These are phyloP conservation scores for Chrysaora quinquecirrha DNA, from an alignment of 30 jellyfish, hydroid and myxozoan genomes.

Conservation along the genomic window DNA sequence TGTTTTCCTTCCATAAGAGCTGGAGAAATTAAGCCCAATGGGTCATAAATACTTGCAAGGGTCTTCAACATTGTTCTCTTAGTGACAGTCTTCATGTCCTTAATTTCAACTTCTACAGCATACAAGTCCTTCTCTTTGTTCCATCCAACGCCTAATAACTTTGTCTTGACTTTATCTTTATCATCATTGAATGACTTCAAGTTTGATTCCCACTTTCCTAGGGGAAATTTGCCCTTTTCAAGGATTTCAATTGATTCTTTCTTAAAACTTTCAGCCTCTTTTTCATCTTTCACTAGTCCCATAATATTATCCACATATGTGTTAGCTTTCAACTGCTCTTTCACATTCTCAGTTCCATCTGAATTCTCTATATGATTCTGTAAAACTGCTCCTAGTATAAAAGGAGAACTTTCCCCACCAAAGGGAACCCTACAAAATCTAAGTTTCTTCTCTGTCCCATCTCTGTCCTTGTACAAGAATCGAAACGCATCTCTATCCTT, in stretches of 20 bases:
- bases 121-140: conserved; percentile 5
- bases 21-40: conserved; percentile 43
- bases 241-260: conserved; percentile 10
- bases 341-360: neutral
- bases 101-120: conserved; percentile 26
- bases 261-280: conserved; percentile 21
- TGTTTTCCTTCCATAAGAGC: conserved; percentile 46
- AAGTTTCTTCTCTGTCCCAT: conserved; percentile 11
- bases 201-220: conserved; percentile 48
- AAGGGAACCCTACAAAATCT: conserved; percentile 64
- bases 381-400: conserved; percentile 42
- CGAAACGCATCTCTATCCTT: conserved; percentile 62
- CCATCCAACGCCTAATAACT: conserved; percentile 46
- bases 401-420: conserved; percentile 72
- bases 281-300: conserved; percentile 6
- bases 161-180: conserved; percentile 16
- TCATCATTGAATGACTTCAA: conserved; percentile 23
- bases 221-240: conserved; percentile 47
- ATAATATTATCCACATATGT: neutral
- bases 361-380: conserved; percentile 21
- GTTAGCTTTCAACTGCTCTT: neutral
- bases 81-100: neutral
- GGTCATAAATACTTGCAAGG: conserved; percentile 31
- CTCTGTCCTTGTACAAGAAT: conserved; percentile 38
- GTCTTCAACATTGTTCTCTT: conserved; percentile 43